phyloP scores from a whole-genome alignment of 2,113 vertebrate species.

The Callospermophilus lateralis region DNA sequence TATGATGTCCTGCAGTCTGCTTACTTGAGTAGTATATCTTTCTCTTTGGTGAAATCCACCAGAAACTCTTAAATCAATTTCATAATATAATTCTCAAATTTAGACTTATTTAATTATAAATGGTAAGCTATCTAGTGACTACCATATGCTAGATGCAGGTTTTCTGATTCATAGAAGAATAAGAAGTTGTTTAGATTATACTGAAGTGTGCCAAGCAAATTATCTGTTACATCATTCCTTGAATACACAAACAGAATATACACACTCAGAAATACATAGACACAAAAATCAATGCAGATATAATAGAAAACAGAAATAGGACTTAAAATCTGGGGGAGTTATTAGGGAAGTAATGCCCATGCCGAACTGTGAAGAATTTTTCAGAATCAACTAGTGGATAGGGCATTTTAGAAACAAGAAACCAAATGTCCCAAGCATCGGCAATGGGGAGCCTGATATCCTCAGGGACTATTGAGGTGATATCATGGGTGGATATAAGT shows the following conservation, averaged over 20 bases:
- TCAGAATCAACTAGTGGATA: background rate
- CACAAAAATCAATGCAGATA: background rate
- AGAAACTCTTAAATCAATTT: conserved; percentile 25
- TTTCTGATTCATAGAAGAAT: background rate
- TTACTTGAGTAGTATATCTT: background rate
- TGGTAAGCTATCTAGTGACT: background rate
- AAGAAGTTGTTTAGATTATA: background rate
- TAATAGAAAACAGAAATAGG: background rate
- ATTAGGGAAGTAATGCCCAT: background rate
- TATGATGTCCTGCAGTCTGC: background rate
- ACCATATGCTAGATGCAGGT: background rate
- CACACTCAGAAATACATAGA: background rate
- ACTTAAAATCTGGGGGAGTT: background rate
- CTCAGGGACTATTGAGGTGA: background rate
- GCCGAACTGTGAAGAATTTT: background rate
- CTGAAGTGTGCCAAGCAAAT: background rate
- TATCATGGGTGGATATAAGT: background rate
- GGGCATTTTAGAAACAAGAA: background rate
- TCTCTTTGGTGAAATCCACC: conserved; percentile 1
- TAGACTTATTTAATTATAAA: background rate
- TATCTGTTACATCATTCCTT: background rate
- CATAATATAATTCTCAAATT: background rate
- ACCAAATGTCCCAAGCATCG: background rate
- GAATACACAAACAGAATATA: background rate
- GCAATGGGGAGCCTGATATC: background rate